Base-by-base conservation (phyloP, 2,113 vertebrate species). In the Psammodynastes pulverulentus region DNA sequence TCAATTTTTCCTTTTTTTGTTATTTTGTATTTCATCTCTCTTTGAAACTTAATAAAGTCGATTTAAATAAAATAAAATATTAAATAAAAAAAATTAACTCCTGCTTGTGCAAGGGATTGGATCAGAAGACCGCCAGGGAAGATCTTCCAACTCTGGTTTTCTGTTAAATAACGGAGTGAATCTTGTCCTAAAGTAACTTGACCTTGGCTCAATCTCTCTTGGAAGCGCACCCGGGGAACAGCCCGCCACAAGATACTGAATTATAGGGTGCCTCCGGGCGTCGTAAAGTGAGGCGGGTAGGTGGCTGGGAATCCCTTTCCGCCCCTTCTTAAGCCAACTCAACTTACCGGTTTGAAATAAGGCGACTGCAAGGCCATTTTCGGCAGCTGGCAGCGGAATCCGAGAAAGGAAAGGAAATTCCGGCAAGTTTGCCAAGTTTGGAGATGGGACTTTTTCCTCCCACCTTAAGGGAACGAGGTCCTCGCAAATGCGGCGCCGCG, bases 391-490 rank as follows among this genome's bases (percentile, higher is more conserved):
- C 5, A 39, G 15, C 15, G 34, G 15, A 39, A 19, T 39, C 67
- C 15, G 67, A 79, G 67, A 17, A 79, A 39, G 67, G 17, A 39
- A 34, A 5, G 34, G 34, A 19, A 34, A 39, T 8, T 79, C 15
- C 4, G 29, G 29, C 29, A 67, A 67, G 58, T 67, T 79, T 19
- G 15, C 6, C 29, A 7, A 79, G 15, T 72, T 72, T 34, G 29
- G n/a, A 13, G 5, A 72, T 0, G 7, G 13, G n/a, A 34, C n/a
- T 21, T 19, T 19, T 7, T 19, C 67, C 17, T 19, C 1, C 1
- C n/a, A 34, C 15, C 67, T 0, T 54, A 8, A 54, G 53, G 1
- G 15, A 17, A 39, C 0, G 1, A 19, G 5, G 7, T 34, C n/a
- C 6, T 39, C n/a, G 5, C 6, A 19, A 1, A 79, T 19, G 15